Evolutionary conservation across 2,888 invertebrate genomes (phyloP), one percentile per base, ranked within the genome.

Genomic region (Panzeria rudis): DNA sequence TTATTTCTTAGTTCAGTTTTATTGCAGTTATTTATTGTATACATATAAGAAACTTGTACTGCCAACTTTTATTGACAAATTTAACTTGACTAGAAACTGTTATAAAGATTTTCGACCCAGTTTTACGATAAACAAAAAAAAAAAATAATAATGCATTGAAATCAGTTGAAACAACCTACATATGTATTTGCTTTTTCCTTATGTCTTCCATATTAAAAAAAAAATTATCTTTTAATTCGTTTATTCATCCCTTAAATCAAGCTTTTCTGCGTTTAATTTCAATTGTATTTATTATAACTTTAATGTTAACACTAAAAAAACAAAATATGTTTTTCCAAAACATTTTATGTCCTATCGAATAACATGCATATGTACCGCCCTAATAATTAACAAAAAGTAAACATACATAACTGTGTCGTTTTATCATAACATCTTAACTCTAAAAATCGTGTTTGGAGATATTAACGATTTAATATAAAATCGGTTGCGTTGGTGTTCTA

Each of bases 201-300:
- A 59, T 17, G 32, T 35, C 35, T 35, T 59, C 59, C 59, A 35
- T 59, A 35, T 59, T 56, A 29, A 5, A 23, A 23, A 44, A 7
- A n/a, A 50, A 54, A 13, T 17, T 11, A 2, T 9, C 5, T 9
- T n/a, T n/a, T 56, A 56, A 25, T 13, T 1, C 7, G 0, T 25
- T 15, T 25, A 25, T 35, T 0, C n/a, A 32, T 59, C 6, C 47
- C 7, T 38, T 47, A 50, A 61, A 61, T 44, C 11, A 25, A 52
- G 17, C 13, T 7, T 56, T 71, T 56, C 15, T 73, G n/a, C 11
- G n/a, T n/a, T 47, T 47, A 13, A 25, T 61, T 73, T 44, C 6
- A 47, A 72, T 5, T 29, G 5, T 61, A 73, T 50, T 61, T 35
- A 61, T 61, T 56, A 41, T 15, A 32, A 29, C n/a, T 54, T 54